Base-by-base conservation (phyloP, 2,888 invertebrate genomes). In the Minunthozetes semirufus region DNA sequence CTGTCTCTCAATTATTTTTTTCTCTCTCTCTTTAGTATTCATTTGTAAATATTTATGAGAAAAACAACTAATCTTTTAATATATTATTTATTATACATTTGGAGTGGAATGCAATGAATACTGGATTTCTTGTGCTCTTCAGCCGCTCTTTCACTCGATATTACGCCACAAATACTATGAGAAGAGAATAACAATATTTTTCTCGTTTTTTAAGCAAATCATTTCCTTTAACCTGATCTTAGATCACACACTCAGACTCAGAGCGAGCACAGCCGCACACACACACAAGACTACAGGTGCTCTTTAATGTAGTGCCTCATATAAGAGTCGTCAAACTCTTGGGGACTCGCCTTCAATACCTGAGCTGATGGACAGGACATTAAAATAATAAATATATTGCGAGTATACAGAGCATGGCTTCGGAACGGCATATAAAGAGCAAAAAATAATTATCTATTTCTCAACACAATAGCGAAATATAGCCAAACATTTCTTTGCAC, bases 221-320 rank as follows among this genome's bases (percentile, higher is more conserved):
- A 63, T 63, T 63, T 63, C 63, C 63, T 63, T 29, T 63, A 63
- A 63, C 63, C 63, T 63, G 63, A 56, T 56, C 56, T 56, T 25
- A 8, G n/a, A n/a, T n/a, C n/a, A n/a, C n/a, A n/a, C 46, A 11
- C 46, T 46, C 46, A 46, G 9, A 46, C 46, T 11, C 46, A 46
- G 9, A 46, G n/a, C 17, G 17, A 17, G 15, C 22, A 56, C 56
- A 19, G 19, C 22, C 22, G 56, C 56, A 22, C 56, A 22, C 56
- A 22, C 22, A 9, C 6, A 56, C 8, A 22, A 25, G 3, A 50
- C n/a, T 5, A 5, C 8, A n/a, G 17, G n/a, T 50, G 17, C 17
- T 50, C 17, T 13, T 50, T 50, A 50, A n/a, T 50, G 4, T 50
- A n/a, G n/a, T 50, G 50, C 17, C 50, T 42, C 8, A 42, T 9